phyloP scores from a whole-genome alignment of 2,113 vertebrate species.

The Falco punctatus region DNA sequence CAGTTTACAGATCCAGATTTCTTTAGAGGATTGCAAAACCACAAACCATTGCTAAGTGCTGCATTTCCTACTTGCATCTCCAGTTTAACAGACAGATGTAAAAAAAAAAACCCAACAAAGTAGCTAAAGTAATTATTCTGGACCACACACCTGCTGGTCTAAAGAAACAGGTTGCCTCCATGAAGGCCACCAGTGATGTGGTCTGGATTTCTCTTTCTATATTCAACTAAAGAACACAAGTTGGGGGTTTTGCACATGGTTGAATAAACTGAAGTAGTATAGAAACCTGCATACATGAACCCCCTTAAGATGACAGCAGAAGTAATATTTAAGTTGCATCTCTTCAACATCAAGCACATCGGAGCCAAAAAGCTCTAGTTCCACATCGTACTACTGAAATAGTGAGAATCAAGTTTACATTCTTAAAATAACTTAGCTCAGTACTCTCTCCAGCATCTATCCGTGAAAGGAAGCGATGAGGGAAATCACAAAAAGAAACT shows the following conservation, averaged over 20 bases:
- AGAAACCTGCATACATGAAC: not conserved
- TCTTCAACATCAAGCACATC: not conserved
- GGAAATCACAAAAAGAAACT: not conserved
- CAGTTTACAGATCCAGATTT: not conserved
- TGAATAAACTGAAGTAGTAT: not conserved
- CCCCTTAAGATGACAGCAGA: not conserved
- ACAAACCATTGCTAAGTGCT: not conserved
- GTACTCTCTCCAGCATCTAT: not conserved
- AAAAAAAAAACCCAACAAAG: not conserved
- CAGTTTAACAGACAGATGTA: not conserved
- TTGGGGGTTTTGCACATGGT: not conserved
- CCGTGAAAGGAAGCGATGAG: not conserved
- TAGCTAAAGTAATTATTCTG: not conserved
- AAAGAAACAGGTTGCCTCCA: not conserved
- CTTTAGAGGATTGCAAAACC: not conserved
- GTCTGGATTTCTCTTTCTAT: not conserved
- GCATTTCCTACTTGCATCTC: not conserved
- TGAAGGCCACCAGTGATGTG: not conserved
- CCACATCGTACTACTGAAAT: not conserved
- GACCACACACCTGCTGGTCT: not conserved
- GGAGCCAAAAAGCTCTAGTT: not conserved
- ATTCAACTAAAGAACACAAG: not conserved
- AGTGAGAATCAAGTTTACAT: not conserved
- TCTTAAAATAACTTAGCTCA: not conserved
- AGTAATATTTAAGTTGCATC: not conserved